Percentiles rank a stretch among this genome's conserved stretches.
phyloP scores from a whole-genome alignment of 1,140 invertebrate genomes.

The Drosophila teissieri region DNA sequence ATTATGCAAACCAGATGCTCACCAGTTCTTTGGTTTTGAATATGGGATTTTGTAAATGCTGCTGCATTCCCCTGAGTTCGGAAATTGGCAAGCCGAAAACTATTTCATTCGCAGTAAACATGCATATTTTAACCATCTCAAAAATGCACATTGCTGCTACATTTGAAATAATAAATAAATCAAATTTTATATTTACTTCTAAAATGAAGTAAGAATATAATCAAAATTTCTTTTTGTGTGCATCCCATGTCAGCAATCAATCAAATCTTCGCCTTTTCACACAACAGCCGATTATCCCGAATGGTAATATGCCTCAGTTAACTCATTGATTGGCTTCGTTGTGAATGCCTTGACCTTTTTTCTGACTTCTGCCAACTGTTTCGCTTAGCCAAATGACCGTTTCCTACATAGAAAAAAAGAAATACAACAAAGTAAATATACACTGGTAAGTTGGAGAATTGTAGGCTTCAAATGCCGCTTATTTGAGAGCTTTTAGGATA shows the following conservation, averaged over 20 bases:
- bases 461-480: background rate
- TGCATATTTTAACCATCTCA: background rate
- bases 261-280: background rate
- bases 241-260: conserved; percentile 3
- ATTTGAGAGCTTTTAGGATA: too few relatives aligned
- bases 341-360: background rate
- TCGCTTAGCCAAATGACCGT: background rate
- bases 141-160: too few relatives aligned
- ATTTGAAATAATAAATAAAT: too few relatives aligned
- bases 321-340: conserved; percentile 11
- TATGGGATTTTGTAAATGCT: background rate
- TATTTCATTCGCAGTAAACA: background rate
- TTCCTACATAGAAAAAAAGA: too few relatives aligned
- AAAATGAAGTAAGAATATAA: too few relatives aligned
- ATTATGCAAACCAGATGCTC: conserved; percentile 11
- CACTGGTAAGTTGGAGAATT: conserved; percentile 1
- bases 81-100: background rate
- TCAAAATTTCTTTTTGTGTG: background rate
- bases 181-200: too few relatives aligned
- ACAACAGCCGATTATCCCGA: conserved; percentile 4
- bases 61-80: background rate
- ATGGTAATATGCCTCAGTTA: conserved; percentile 6
- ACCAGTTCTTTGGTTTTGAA: background rate
- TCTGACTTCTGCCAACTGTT: background rate
- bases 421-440: too few relatives aligned